Conservation (phyloP, 1,140 invertebrate genomes). For the Paraescarpia echinospica region DNA sequence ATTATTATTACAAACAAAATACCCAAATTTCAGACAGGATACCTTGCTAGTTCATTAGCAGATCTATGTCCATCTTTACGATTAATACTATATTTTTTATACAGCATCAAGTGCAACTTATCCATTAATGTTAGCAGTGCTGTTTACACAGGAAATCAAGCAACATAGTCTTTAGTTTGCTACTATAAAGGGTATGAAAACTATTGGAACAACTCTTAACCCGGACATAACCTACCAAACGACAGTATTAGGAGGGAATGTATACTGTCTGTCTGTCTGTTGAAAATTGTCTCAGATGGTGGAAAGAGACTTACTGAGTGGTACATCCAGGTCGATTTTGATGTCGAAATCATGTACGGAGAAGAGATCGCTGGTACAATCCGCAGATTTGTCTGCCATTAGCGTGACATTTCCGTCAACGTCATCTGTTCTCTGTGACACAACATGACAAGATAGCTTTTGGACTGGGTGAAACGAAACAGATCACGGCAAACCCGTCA, state of each 20-base stretch:
- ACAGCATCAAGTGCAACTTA: no score
- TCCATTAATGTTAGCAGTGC: no score
- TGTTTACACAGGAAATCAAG: no score
- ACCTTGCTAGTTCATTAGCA: no score
- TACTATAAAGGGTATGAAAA: not conserved
- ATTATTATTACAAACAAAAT: no score
- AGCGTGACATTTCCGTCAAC: not conserved
- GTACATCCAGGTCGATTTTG: constrained; percentile 86
- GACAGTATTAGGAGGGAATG: not conserved
- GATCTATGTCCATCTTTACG: no score
- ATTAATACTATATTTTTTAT: no score
- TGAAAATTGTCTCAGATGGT: not conserved
- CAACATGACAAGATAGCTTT: not conserved
- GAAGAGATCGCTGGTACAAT: constrained; percentile 67
- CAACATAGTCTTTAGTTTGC: no score
- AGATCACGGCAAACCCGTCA: not conserved
- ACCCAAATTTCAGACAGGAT: no score
- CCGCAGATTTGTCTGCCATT: not conserved
- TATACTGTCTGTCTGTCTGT: no score
- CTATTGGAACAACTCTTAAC: not conserved
- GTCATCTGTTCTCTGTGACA: not conserved
- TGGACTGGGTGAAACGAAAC: not conserved
- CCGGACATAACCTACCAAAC: not conserved
- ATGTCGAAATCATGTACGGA: constrained; percentile 96
- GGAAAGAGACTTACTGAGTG: constrained; percentile 39